phyloP scores from a whole-genome alignment of 2,888 invertebrate species.

The Theretra japonica region DNA sequence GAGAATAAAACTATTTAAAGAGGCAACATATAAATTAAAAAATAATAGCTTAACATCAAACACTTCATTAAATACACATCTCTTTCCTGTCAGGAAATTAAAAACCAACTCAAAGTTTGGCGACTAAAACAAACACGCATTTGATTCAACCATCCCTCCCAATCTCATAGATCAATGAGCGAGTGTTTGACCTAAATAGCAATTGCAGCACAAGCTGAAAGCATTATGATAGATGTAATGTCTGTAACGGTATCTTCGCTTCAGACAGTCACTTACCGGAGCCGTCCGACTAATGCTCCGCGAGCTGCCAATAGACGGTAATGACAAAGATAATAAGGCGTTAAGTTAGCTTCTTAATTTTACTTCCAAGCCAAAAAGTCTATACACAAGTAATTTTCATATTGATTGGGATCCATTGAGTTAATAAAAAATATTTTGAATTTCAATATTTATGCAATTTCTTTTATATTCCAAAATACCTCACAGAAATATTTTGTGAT shows the following conservation, averaged over 20 bases:
- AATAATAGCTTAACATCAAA: too few relatives aligned
- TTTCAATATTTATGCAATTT: background rate
- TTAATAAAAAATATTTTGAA: background rate
- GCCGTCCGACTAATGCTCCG: constrained; percentile 37
- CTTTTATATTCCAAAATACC: too few relatives aligned
- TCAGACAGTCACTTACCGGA: constrained; percentile 22
- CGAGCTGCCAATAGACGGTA: too few relatives aligned
- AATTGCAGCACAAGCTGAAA: background rate
- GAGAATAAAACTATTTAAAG: too few relatives aligned
- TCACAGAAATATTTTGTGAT: background rate
- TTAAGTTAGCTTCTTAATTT: constrained; percentile 16
- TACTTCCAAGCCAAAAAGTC: background rate
- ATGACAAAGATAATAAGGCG: too few relatives aligned
- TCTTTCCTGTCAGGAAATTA: too few relatives aligned
- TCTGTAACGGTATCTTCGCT: background rate
- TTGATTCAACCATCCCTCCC: too few relatives aligned
- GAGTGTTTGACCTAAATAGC: background rate
- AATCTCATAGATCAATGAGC: too few relatives aligned
- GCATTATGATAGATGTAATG: constrained; percentile 18
- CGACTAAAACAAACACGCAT: too few relatives aligned
- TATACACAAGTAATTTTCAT: background rate
- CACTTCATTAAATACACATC: too few relatives aligned
- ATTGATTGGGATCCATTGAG: background rate
- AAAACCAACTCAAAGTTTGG: too few relatives aligned
- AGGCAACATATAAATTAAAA: too few relatives aligned